These are phyloP conservation scores for Iselma pallidipennis DNA, from an alignment of 2,888 invertebrate genomes.

Conservation along the genomic window DNA sequence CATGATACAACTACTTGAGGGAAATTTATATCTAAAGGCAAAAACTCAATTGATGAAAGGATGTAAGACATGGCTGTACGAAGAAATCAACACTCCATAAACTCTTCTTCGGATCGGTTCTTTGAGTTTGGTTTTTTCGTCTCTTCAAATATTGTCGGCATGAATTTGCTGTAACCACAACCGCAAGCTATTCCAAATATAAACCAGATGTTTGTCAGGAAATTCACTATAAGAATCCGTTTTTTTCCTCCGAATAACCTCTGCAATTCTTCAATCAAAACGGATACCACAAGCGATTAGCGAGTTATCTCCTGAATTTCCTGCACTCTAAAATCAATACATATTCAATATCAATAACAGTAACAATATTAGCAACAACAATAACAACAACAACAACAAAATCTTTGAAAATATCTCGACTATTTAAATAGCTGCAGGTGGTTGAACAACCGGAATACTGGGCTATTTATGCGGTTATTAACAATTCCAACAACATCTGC, in stretches of 20 bases:
- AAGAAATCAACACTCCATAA: too few species aligned
- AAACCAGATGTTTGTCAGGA: neutral
- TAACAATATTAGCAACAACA: slow-evolving; percentile 11
- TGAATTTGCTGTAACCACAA: neutral
- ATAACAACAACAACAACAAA: slow-evolving; percentile 15
- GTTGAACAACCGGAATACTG: slow-evolving; percentile 34
- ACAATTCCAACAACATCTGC: slow-evolving; percentile 28
- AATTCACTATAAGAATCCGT: neutral
- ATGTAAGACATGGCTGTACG: too few species aligned
- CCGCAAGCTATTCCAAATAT: neutral
- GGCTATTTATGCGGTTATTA: slow-evolving; percentile 30
- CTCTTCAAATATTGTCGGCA: neutral
- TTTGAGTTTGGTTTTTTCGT: too few species aligned
- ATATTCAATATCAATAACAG: too few species aligned
- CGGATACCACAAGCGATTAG: neutral
- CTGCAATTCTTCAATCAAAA: slow-evolving; percentile 13
- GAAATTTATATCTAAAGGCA: neutral
- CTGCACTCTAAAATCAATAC: slow-evolving; percentile 8
- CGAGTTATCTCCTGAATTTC: neutral
- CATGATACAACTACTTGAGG: neutral
- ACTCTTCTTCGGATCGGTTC: too few species aligned
- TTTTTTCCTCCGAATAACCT: neutral
- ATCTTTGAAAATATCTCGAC: slow-evolving; percentile 18
- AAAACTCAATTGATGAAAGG: slow-evolving; percentile 11
- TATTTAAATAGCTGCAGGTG: slow-evolving; percentile 33